Conservation (phyloP, 1,140 invertebrate genomes). For the Octopus sinensis region DNA sequence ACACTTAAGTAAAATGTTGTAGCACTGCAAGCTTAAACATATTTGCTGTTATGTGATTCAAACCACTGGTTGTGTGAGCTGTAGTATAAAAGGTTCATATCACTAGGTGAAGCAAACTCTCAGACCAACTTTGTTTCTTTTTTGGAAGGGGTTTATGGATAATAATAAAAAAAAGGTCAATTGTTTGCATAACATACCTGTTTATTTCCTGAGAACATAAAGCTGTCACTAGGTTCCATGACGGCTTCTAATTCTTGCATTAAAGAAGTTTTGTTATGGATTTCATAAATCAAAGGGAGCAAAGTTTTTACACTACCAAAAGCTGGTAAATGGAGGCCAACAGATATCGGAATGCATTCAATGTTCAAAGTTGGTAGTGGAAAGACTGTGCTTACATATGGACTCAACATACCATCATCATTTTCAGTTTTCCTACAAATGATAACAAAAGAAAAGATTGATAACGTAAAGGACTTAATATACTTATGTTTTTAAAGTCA, state of each 20-base stretch:
- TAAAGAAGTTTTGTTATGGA: slow-evolving; percentile 71
- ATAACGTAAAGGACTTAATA: too few relatives aligned
- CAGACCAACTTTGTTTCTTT: too few relatives aligned
- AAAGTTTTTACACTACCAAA: slow-evolving; percentile 70
- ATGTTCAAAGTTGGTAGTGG: slow-evolving; percentile 56
- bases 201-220: slow-evolving; percentile 88
- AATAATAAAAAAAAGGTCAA: too few relatives aligned
- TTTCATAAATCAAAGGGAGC: slow-evolving; percentile 65
- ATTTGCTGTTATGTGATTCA: too few relatives aligned
- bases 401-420: slow-evolving; percentile 9
- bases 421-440: neutral
- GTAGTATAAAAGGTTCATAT: too few relatives aligned
- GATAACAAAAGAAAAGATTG: neutral
- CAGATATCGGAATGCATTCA: slow-evolving; percentile 69
- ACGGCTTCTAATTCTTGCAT: slow-evolving; percentile 72
- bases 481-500: too few relatives aligned
- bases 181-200: slow-evolving; percentile 62
- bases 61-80: too few relatives aligned
- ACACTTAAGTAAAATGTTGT: too few relatives aligned
- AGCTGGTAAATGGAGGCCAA: slow-evolving; percentile 72
- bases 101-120: too few relatives aligned
- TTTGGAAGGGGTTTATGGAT: too few relatives aligned
- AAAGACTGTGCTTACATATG: slow-evolving; percentile 53
- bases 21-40: too few relatives aligned
- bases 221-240: slow-evolving; percentile 79